Evolutionary conservation across 2,113 vertebrate species (phyloP), one percentile per base, ranked within the genome.

Genomic region (Phaethon lepturus): DNA sequence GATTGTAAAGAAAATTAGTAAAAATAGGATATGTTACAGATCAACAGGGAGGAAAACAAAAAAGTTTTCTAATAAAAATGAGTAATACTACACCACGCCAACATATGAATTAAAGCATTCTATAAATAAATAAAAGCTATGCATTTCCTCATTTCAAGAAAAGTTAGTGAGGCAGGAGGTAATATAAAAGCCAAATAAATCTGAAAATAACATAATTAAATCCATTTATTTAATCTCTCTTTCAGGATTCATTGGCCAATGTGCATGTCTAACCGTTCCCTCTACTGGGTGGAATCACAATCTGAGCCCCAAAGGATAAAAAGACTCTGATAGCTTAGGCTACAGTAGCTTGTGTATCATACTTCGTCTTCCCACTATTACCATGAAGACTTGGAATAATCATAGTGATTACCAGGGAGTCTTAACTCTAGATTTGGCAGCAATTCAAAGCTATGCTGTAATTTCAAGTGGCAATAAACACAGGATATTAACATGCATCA

Each of bases 401-500:
- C 95, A 93, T 5, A 93, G 67, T 91, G 90, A 97, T 97, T 95
- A 97, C 97, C 90, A 3, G 9, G 83, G 91, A 95, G 93, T 85
- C 92, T 95, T 95, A 92, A 95, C 83, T 68, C 72, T 63, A 94
- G 86, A 81, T 91, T 53, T 97, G 96, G 95, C 94, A 93, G 94
- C 75, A 90, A 74, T 90, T 97, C 95, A 97, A 93, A 97, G 67
- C 86, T n/a, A 38, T 84, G 72, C 88, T 95, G 86, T 81, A 97
- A 92, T 95, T 95, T 92, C 92, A 91, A 96, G 96, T 95, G 86
- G 90, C 82, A 96, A 96, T 97, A 95, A 97, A 94, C 92, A 93
- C 59, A 81, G 52, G 64, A 95, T 58, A 96, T 96, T 97, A 95
- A 69, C 76, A 80, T 92, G 83, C 92, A 96, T 95, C 92, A 93